Base-by-base conservation (phyloP, 2,888 invertebrate species). In the Mantis religiosa region DNA sequence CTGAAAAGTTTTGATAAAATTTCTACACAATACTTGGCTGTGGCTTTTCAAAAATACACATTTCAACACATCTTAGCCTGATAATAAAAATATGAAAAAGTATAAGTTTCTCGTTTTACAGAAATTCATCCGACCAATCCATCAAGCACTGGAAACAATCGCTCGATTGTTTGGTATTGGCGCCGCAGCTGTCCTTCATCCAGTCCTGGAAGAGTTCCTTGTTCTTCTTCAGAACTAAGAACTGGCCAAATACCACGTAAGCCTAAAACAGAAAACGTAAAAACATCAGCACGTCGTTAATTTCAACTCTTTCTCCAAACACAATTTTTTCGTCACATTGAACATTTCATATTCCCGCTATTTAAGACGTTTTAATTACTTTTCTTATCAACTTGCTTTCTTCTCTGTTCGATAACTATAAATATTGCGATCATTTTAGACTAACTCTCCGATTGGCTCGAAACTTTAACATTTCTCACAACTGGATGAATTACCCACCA, bases 91-190 rank as follows among this genome's bases (percentile, higher is more conserved):
- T 20, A 71, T 8, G 6, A 71, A 1, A 71, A 3, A 71, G 1
- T 71, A 71, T 15, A 71, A 71, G 20, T 15, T 41, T 85, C 90
- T 93, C n/a, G n/a, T n/a, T n/a, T 96, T 96, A 99, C 95, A 99
- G 96, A 94, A 99, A 99, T 93, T 99, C 98, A 93, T 98, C 98
- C 93, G 99, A 99, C 99, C 99, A 99, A 93, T 99, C 99, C 91
- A 96, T 97, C 86, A 99, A 95, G 93, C 99, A 99, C 92, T 97
- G 97, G 93, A 96, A 98, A 93, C 99, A 99, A 93, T 99, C 99
- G 30, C 95, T 95, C 0, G 98, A 97, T 93, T 99, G 99, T 93
- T 99, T 98, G 0, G 96, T 95, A 92, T 98, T 99, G 0, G 99
- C 98, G 91, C 96, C 96, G 92, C 97, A 97, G 0, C 96, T 96